Conservation (phyloP, 2,888 invertebrate genomes). For the Synergus gifuensis region DNA sequence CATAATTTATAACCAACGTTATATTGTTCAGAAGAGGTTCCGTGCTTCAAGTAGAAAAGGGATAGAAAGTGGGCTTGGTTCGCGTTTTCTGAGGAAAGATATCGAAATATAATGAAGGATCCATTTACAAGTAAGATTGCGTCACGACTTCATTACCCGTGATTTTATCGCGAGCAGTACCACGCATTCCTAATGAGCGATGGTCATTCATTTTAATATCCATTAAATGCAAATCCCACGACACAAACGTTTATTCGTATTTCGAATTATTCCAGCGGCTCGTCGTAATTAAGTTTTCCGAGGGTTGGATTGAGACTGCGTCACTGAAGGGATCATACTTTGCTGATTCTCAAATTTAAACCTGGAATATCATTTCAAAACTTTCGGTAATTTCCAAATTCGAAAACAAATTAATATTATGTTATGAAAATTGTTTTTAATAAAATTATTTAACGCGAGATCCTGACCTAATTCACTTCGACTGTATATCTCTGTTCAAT, state of each 20-base stretch:
- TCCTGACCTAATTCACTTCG: too few relatives aligned
- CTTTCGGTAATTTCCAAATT: neutral
- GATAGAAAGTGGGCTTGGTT: slow-evolving; percentile 38
- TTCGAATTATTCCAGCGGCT: slow-evolving; percentile 73
- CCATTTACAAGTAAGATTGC: slow-evolving; percentile 77
- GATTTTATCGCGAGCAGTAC: slow-evolving; percentile 71
- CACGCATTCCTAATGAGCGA: slow-evolving; percentile 75
- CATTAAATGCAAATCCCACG: slow-evolving; percentile 75
- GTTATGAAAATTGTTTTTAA: neutral
- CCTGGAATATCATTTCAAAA: neutral
- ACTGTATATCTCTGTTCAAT: too few relatives aligned
- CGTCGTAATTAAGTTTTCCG: slow-evolving; percentile 72
- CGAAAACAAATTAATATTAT: neutral
- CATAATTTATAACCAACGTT: slow-evolving; percentile 28
- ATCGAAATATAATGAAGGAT: slow-evolving; percentile 74
- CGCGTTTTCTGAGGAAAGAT: slow-evolving; percentile 67
- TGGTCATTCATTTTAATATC: slow-evolving; percentile 77
- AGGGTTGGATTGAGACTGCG: slow-evolving; percentile 53
- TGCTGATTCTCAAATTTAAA: slow-evolving; percentile 6
- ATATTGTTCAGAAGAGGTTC: slow-evolving; percentile 18
- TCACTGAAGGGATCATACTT: slow-evolving; percentile 24
- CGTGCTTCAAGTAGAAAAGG: slow-evolving; percentile 5
- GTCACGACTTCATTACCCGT: slow-evolving; percentile 74
- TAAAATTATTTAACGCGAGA: too few relatives aligned
- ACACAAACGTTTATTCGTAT: slow-evolving; percentile 74